Conservation (phyloP, 92 coral and sea anemone genomes). For the Actinernus sp. region DNA sequence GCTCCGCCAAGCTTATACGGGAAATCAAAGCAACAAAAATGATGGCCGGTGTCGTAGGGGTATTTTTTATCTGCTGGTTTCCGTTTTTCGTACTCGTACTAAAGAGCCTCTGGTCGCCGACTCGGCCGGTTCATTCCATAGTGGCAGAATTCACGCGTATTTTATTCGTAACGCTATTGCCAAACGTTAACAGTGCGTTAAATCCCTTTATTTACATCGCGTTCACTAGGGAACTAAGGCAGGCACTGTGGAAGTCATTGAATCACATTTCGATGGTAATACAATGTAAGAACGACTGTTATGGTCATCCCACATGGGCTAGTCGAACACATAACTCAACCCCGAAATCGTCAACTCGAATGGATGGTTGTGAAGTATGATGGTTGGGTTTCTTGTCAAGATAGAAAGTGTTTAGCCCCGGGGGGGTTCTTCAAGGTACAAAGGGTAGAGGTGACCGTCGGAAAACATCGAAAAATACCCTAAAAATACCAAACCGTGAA, state of each 20-base stretch:
- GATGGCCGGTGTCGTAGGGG: conserved; percentile 84
- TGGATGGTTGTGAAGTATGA: not conserved
- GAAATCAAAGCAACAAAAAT: conserved; percentile 80
- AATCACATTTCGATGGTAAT: not conserved
- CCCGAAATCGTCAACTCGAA: not conserved
- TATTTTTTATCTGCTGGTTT: conserved; percentile 72
- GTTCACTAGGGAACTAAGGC: conserved; percentile 77
- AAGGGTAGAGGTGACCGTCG: too few species aligned
- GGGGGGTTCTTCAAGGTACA: too few species aligned
- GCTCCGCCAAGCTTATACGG: conserved; percentile 58
- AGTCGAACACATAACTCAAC: not conserved
- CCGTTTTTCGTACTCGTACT: conserved; percentile 77
- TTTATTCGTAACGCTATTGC: conserved; percentile 63
- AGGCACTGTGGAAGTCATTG: conserved; percentile 25
- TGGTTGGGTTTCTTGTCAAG: not conserved
- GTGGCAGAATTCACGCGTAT: conserved; percentile 14
- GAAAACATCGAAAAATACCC: too few species aligned
- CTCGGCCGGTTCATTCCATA: conserved; percentile 20
- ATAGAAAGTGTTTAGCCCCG: too few species aligned
- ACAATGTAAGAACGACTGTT: not conserved
- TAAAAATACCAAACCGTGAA: too few species aligned
- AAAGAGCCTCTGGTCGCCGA: conserved; percentile 63
- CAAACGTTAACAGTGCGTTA: conserved; percentile 75
- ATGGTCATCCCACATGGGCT: not conserved
- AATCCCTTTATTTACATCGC: conserved; percentile 81